phyloP scores from a whole-genome alignment of 2,888 invertebrate species.

The Rotaria sp. region DNA sequence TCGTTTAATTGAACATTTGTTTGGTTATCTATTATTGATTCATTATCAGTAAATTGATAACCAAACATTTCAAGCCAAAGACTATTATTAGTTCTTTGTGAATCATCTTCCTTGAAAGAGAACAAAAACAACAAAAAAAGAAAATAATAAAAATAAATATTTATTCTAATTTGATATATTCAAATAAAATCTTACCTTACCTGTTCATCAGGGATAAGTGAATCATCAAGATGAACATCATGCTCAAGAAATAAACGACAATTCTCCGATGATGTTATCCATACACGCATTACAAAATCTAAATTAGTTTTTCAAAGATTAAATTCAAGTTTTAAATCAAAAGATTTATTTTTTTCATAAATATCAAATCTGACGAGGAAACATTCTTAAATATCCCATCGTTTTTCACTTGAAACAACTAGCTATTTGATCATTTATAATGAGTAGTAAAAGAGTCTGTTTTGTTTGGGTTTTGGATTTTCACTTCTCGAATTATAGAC shows the following conservation, averaged over 20 bases:
- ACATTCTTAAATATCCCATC: too few species aligned
- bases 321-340: too few species aligned
- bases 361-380: too few species aligned
- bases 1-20: background rate
- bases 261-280: background rate
- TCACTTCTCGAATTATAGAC: too few species aligned
- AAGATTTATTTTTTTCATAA: too few species aligned
- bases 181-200: constrained; percentile 3
- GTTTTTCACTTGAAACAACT: too few species aligned
- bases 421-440: too few species aligned
- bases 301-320: background rate
- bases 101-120: background rate
- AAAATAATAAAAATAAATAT: background rate
- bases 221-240: constrained; percentile 16
- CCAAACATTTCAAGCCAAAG: constrained; percentile 9
- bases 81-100: background rate
- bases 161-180: background rate
- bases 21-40: background rate
- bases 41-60: background rate
- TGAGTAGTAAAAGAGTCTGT: too few species aligned
- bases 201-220: background rate
- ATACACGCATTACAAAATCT: constrained; percentile 25
- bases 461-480: too few species aligned
- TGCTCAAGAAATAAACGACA: constrained; percentile 11
- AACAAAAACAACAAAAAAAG: background rate